These are phyloP conservation scores for Umimayanthus chanpuru DNA, from an alignment of 92 coral and sea anemone genomes.

Conservation along the genomic window DNA sequence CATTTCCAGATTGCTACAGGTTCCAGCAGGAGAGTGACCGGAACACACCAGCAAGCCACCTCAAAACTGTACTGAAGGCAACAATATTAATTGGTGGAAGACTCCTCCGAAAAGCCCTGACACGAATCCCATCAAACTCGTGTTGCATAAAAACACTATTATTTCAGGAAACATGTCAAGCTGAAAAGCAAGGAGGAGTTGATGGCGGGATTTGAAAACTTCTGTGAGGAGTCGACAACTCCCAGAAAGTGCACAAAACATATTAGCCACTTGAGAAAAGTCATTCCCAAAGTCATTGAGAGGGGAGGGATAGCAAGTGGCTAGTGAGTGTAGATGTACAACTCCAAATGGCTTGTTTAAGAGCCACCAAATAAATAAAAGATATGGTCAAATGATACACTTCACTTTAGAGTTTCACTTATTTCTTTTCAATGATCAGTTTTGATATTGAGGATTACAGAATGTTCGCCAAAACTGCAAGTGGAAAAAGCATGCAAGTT, in stretches of 20 bases:
- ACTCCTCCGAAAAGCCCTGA: conserved; percentile 40
- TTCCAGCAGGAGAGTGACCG: no score
- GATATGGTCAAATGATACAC: conserved; percentile 10
- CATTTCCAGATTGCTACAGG: no score
- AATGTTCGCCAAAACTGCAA: no score
- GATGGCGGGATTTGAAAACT: not conserved
- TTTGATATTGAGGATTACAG: no score
- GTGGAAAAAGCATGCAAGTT: no score
- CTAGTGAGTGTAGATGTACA: conserved; percentile 17
- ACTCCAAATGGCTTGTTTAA: conserved; percentile 61
- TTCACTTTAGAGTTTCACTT: not conserved
- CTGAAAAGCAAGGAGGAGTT: conserved; percentile 23
- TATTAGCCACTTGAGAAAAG: conserved; percentile 47
- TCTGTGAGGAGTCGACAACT: conserved; percentile 25
- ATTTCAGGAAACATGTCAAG: not conserved
- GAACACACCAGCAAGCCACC: conserved; percentile 13
- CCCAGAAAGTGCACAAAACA: conserved; percentile 31
- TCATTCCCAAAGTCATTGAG: conserved; percentile 50
- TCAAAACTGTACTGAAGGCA: not conserved
- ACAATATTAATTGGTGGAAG: conserved; percentile 38
- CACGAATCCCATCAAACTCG: conserved; percentile 19
- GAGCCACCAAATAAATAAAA: conserved; percentile 58
- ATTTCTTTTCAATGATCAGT: not conserved
- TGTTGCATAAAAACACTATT: conserved; percentile 17
- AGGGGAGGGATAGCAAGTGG: conserved; percentile 49